Evolutionary conservation across 2,797 vertebrate genomes (phyloP).

Genomic region (Eupleurogrammus muticus): DNA sequence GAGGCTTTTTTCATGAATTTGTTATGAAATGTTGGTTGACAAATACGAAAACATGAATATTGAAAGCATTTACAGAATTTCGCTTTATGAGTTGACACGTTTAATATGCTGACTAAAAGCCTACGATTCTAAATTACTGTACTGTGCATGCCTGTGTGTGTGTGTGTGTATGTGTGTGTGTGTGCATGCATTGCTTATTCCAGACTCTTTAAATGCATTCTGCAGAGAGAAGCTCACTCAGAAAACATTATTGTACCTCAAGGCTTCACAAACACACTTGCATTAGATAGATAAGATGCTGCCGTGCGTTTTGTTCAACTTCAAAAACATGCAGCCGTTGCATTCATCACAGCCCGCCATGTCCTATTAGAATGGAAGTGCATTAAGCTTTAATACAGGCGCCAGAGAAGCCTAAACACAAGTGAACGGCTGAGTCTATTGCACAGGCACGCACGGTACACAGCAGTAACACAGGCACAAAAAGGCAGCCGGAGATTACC

Average conservation of each 20-base stretch:
- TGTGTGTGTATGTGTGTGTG: conserved; percentile 18
- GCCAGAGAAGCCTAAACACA: conserved; percentile 67
- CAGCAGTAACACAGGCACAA: conserved; percentile 53
- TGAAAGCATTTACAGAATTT: conserved; percentile 85
- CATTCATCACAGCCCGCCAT: conserved; percentile 64
- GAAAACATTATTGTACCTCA: conserved; percentile 72
- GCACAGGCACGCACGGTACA: conserved; percentile 38
- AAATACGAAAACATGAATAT: conserved; percentile 88
- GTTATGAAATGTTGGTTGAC: conserved; percentile 87
- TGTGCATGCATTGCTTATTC: conserved; percentile 38
- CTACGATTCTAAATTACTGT: conserved; percentile 69
- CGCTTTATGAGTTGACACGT: conserved; percentile 85
- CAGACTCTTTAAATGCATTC: conserved; percentile 66
- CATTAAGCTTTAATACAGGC: conserved; percentile 77
- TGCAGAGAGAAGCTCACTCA: conserved; percentile 65
- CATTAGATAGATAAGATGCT: conserved; percentile 77
- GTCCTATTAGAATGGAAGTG: conserved; percentile 76
- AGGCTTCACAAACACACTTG: conserved; percentile 76
- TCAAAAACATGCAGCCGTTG: conserved; percentile 71
- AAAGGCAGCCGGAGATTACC: conserved; percentile 66
- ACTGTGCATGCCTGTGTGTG: conserved; percentile 14
- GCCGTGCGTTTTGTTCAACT: conserved; percentile 64
- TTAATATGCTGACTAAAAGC: conserved; percentile 87
- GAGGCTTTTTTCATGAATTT: conserved; percentile 86
- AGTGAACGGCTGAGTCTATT: conserved; percentile 44